Base-by-base conservation (phyloP, 1,140 invertebrate species). In the Stratiolaelaps scimitus region DNA sequence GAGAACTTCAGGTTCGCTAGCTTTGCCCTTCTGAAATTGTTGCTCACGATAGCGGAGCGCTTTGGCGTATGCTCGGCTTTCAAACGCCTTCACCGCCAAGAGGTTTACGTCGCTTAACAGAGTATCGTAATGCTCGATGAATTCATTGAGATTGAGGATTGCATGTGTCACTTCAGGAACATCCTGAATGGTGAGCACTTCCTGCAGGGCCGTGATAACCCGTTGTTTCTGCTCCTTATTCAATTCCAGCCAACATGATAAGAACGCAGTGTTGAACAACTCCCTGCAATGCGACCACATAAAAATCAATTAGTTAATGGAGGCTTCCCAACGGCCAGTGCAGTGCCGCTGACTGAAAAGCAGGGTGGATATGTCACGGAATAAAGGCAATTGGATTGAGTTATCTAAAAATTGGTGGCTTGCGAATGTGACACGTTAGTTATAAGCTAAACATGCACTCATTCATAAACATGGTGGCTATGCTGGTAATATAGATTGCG, bases 71-170 rank as follows among this genome's bases (percentile, higher is more conserved):
- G 90, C 92, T 70, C 90, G 78, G 71, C 81, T 79, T 65, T 78
- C 76, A 71, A 82, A 77, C 1, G 83, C 82, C 67, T 77, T 72
- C 65, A 81, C 75, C 30, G 80, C 80, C 10, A 86, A 71, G 20
- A 97, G 76, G 60, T 87, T 84, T 0, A 86, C 83, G 67, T 92
- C 85, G 23, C 99, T 80, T 0, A 94, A 92, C 65, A 98, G 76
- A 0, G 91, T 88, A 73, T 98, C 95, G 74, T 92, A 98, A 73
- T 98, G 95, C 72, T 98, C 95, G 91, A 98, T 97, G 72, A 99
- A 99, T 77, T 99, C 95, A 0, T 93, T 93, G 29, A 99, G 78
- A 78, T 98, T 99, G 1, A 99, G 78, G 67, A 99, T 88, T 0
- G 93, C 94, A 73, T 98, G 94, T 0, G 93, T 97, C 34, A 98